These are phyloP conservation scores for Sus cebifrons DNA, from an alignment of 2,797 vertebrate genomes.

Conservation along the genomic window DNA sequence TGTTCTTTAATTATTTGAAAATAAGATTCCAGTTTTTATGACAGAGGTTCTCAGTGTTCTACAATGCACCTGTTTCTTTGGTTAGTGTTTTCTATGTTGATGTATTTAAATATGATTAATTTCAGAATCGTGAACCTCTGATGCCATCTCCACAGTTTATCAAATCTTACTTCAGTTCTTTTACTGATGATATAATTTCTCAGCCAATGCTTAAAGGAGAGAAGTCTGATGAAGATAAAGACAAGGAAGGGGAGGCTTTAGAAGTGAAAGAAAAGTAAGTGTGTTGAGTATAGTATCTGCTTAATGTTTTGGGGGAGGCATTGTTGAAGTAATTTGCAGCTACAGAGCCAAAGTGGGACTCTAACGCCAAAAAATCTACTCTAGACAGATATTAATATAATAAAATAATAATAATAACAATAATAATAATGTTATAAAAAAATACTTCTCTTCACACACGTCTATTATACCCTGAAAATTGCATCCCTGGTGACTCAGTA, in stretches of 20 bases:
- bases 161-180: conserved; percentile 99
- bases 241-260: conserved; percentile 97
- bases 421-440: not conserved
- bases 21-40: conserved; percentile 40
- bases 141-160: conserved; percentile 99
- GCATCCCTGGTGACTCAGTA: conserved; percentile 1
- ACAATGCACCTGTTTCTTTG: conserved; percentile 20
- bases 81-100: conserved; percentile 63
- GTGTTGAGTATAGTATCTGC: not conserved
- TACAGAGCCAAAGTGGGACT: not conserved
- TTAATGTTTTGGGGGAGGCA: not conserved
- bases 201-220: conserved; percentile 98
- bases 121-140: conserved; percentile 98
- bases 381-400: not conserved
- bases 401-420: not conserved
- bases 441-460: not conserved
- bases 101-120: conserved; percentile 79
- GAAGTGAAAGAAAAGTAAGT: conserved; percentile 97
- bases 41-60: conserved; percentile 32
- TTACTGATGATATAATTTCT: conserved; percentile 99
- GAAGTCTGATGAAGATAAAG: conserved; percentile 99
- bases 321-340: not conserved
- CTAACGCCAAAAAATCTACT: not conserved
- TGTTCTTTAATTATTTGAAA: conserved; percentile 49
- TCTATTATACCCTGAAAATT: not conserved